Percentiles rank a stretch among this genome's conserved stretches.
Conservation (phyloP, 2,113 vertebrate species). For the Gallinago undulata region DNA sequence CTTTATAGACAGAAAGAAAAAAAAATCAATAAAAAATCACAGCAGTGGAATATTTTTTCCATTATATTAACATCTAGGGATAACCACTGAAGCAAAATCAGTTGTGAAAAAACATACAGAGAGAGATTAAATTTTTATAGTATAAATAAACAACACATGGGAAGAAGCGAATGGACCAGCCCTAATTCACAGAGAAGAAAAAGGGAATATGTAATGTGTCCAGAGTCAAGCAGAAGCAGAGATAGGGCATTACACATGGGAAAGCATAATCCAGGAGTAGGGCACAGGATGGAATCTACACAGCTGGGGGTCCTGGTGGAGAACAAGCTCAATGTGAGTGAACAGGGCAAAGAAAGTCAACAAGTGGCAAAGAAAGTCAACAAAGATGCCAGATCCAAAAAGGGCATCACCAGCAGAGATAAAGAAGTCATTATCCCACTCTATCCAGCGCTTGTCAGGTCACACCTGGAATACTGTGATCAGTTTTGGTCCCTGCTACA, state of each 20-base stretch:
- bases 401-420: neutral
- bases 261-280: neutral
- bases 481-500: neutral
- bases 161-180: neutral
- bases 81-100: neutral
- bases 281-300: neutral
- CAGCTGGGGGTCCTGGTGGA: neutral
- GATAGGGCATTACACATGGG: neutral
- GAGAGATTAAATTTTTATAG: neutral
- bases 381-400: neutral
- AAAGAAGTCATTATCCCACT: neutral
- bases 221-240: neutral
- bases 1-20: neutral
- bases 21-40: neutral
- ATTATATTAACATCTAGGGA: neutral
- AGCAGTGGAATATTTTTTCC: neutral
- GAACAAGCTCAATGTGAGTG: neutral
- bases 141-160: neutral
- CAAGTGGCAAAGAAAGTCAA: neutral
- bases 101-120: neutral
- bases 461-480: neutral
- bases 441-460: neutral
- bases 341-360: neutral
- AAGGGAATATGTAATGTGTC: neutral
- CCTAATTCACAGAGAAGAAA: neutral